Percentiles rank a stretch among this genome's conserved stretches.
phyloP scores from a whole-genome alignment of 2,888 invertebrate species.

The Epistrophella euchroma region DNA sequence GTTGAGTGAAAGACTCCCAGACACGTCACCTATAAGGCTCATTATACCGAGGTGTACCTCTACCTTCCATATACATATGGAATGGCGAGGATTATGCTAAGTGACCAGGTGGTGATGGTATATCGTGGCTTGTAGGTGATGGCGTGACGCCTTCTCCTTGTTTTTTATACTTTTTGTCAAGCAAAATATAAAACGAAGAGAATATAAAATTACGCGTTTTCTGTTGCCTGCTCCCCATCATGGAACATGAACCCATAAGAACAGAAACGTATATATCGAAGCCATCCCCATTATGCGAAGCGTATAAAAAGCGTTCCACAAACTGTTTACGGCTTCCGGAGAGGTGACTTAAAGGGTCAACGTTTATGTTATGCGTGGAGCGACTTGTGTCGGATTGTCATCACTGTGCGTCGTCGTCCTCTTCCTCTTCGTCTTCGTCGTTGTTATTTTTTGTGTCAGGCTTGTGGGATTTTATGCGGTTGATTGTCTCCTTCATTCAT shows the following conservation, averaged over 20 bases:
- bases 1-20: constrained; percentile 48
- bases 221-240: constrained; percentile 18
- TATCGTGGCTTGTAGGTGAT: constrained; percentile 23
- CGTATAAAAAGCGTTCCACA: constrained; percentile 30
- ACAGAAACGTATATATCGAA: constrained; percentile 35
- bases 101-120: constrained; percentile 63
- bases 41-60: constrained; percentile 56
- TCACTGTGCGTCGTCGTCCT: neutral
- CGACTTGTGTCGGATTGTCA: constrained; percentile 39
- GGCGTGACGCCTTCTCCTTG: constrained; percentile 48
- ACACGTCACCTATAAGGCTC: constrained; percentile 50
- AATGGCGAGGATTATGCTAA: constrained; percentile 69
- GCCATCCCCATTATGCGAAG: constrained; percentile 40
- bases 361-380: constrained; percentile 69
- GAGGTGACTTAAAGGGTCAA: constrained; percentile 67
- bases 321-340: constrained; percentile 72
- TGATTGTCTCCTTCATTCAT: constrained; percentile 22
- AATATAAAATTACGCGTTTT: constrained; percentile 65
- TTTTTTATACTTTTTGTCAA: neutral
- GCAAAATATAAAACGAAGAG: constrained; percentile 36
- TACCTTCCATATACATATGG: constrained; percentile 35
- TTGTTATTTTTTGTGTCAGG: constrained; percentile 22
- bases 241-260: neutral
- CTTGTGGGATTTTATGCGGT: constrained; percentile 33
- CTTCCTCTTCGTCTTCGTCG: neutral